These are phyloP conservation scores for Alauda arvensis DNA, from an alignment of 2,797 vertebrate genomes.

Conservation along the genomic window DNA sequence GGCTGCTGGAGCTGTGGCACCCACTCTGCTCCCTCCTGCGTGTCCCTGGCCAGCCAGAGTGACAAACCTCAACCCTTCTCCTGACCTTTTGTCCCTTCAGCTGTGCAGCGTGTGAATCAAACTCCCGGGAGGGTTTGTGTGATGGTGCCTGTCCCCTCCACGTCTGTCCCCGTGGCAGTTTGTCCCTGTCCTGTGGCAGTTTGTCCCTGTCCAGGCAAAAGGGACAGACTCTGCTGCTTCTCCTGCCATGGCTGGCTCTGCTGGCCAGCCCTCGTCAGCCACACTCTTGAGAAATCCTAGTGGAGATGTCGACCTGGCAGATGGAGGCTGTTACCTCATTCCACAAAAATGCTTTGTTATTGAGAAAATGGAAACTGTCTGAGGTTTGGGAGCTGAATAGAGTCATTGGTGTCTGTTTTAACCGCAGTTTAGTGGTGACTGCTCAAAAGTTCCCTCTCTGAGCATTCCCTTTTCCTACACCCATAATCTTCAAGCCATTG, in stretches of 20 bases:
- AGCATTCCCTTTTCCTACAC: conserved; percentile 40
- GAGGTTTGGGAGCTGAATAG: conserved; percentile 71
- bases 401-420: conserved; percentile 68
- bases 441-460: conserved; percentile 21
- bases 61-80: not conserved
- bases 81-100: not conserved
- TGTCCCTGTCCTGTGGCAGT: not conserved
- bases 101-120: not conserved
- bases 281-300: conserved; percentile 45
- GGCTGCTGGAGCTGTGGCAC: not conserved
- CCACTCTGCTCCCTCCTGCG: not conserved
- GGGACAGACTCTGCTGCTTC: not conserved
- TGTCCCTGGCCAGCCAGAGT: not conserved
- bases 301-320: conserved; percentile 71
- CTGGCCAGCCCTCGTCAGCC: not conserved
- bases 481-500: conserved; percentile 17
- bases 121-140: not conserved
- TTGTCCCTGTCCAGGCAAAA: not conserved
- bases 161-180: not conserved
- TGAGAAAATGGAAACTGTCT: conserved; percentile 79
- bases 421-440: conserved; percentile 48
- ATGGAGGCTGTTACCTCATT: conserved; percentile 86
- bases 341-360: conserved; percentile 86
- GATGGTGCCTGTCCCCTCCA: not conserved
- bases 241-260: not conserved